These are phyloP conservation scores for Alaudala cheleensis DNA, from an alignment of 2,113 vertebrate species.

Conservation along the genomic window DNA sequence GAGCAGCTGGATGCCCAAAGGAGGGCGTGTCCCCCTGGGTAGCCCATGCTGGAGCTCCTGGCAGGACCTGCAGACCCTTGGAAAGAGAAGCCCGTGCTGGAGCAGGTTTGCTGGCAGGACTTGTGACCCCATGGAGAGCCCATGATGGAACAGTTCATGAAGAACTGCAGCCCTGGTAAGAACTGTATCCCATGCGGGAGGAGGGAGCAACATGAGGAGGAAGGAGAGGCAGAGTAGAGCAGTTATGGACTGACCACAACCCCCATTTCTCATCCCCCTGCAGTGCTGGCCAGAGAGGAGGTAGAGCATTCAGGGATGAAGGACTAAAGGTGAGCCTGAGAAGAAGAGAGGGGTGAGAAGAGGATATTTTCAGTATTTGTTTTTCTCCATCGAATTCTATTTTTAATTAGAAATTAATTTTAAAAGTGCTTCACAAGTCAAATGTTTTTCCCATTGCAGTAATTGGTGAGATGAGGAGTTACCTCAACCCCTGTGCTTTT, in stretches of 20 bases:
- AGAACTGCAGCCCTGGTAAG: background rate
- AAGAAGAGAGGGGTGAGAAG: background rate
- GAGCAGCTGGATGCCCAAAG: background rate
- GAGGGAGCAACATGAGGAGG: background rate
- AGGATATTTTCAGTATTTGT: background rate
- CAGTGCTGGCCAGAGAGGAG: background rate
- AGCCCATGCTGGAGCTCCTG: background rate
- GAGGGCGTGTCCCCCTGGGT: too few relatives aligned
- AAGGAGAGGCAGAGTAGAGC: background rate
- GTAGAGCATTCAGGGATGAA: background rate
- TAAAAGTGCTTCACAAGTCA: background rate
- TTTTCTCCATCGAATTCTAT: background rate
- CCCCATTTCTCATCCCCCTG: background rate
- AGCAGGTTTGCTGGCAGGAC: background rate
- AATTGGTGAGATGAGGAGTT: background rate
- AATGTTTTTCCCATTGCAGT: background rate
- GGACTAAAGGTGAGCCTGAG: background rate
- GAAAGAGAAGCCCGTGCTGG: background rate
- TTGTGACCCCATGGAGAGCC: background rate
- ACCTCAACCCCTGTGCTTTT: background rate
- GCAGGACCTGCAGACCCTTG: background rate
- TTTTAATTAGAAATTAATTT: background rate
- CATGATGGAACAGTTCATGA: background rate
- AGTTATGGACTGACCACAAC: background rate
- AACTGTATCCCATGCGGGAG: background rate